phyloP scores from a whole-genome alignment of 2,113 vertebrate genomes.

The Campylomormyrus numenius region DNA sequence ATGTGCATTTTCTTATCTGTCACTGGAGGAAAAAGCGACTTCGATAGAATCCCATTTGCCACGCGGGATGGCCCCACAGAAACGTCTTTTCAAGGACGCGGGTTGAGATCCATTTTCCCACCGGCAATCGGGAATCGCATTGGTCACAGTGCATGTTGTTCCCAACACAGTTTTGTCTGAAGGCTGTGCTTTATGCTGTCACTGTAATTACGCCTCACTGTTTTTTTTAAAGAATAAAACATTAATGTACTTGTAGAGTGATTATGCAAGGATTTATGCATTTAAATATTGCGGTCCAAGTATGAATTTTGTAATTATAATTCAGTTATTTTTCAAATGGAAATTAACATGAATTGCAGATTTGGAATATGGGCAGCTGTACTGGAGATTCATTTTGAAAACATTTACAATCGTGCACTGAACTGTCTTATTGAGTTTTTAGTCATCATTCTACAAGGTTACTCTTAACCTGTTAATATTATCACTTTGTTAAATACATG shows the following conservation, averaged over 20 bases:
- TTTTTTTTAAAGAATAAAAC: background rate
- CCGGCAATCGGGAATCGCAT: background rate
- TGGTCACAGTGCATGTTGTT: slow-evolving; percentile 15
- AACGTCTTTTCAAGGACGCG: slow-evolving; percentile 11
- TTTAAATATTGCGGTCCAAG: background rate
- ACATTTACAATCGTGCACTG: background rate
- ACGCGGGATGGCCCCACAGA: background rate
- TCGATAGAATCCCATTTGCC: slow-evolving; percentile 13
- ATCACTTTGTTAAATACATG: background rate
- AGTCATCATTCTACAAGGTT: background rate
- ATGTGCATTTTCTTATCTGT: slow-evolving; percentile 10
- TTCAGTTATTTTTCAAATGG: background rate
- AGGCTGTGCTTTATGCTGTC: background rate
- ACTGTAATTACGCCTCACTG: background rate
- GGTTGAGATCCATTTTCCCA: background rate
- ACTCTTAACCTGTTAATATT: background rate
- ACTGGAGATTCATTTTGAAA: background rate
- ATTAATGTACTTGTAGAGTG: background rate
- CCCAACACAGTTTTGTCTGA: background rate
- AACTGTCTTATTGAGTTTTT: background rate
- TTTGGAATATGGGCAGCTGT: background rate
- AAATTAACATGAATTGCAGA: background rate
- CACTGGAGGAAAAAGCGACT: background rate
- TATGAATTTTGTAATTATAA: background rate
- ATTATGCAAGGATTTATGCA: background rate